Evolutionary conservation across 2,888 invertebrate species (phyloP), one percentile per base, ranked within the genome.

Genomic region (Napeogenes sylphis): DNA sequence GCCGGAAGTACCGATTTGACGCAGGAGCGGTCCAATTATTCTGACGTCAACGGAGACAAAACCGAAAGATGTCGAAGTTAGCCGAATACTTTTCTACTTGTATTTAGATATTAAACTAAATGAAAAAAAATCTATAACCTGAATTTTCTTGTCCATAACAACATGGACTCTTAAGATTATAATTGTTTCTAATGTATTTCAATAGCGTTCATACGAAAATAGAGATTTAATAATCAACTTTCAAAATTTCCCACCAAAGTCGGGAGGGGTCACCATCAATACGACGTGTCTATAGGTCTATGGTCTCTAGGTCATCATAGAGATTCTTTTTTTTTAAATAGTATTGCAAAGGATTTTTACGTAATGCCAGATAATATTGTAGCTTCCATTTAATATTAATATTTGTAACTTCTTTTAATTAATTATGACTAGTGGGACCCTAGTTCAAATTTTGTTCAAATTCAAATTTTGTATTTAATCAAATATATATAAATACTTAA

Each of bases 251-350:
- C 85, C 90, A 78, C 90, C 77, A 75, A 66, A 80, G 78, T 78
- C 81, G 86, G 88, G 90, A 90, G 88, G 84, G 90, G 89, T 84
- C 83, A 80, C 79, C 81, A 83, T 87, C 85, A 83, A 85, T 87
- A 86, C 83, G 80, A 87, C 87, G 87, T 87, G 87, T 88, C 85
- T 87, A 76, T 81, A 77, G 45, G 62, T 82, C 77, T 85, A 82
- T 85, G 81, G 70, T 73, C 65, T 74, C 72, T 74, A 75, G 68
- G 73, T 56, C 57, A 71, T 73, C 84, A 84, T 77, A 83, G 77
- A 75, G 70, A 69, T 75, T 3, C 53, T 12, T 58, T 62, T 56
- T 68, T 73, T 68, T 68, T 65, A 56, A 38, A 58, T 45, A 33
- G n/a, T 12, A 47, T 51, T 13, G 42, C 42, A 47, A 63, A 46